These are phyloP conservation scores for Tychaedon coryphoeus DNA, from an alignment of 2,113 vertebrate species.

Conservation along the genomic window DNA sequence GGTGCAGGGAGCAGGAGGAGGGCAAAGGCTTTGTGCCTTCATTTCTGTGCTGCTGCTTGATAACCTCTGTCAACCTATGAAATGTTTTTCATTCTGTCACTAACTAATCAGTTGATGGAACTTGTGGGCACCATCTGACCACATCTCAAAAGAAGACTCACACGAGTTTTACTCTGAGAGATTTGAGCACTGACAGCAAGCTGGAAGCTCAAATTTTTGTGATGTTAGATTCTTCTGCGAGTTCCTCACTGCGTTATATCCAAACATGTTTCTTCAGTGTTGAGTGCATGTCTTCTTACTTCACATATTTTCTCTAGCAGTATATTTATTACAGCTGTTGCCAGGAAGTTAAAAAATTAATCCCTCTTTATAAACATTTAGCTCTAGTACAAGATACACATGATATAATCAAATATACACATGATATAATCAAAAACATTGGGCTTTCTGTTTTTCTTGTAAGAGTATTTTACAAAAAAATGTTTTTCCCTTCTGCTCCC, in stretches of 20 bases:
- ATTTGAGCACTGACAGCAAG: not conserved
- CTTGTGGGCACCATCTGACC: not conserved
- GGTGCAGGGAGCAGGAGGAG: not conserved
- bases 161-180: not conserved
- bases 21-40: not conserved
- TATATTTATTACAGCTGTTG: not conserved
- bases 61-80: not conserved
- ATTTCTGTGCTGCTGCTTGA: not conserved
- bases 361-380: not conserved
- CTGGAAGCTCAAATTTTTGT: not conserved
- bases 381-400: not conserved
- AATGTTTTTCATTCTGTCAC: not conserved
- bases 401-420: not conserved
- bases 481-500: not conserved
- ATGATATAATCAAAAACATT: too few relatives aligned
- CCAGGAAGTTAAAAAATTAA: not conserved
- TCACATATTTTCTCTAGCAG: not conserved
- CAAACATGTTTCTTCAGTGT: not conserved
- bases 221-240: not conserved
- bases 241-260: fast-evolving
- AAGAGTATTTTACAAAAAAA: not conserved
- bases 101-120: not conserved
- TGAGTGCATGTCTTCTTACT: not conserved
- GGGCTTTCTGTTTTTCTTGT: not conserved
- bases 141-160: not conserved